Conservation (phyloP, 2,113 vertebrate genomes). For the Pteropus alecto region DNA sequence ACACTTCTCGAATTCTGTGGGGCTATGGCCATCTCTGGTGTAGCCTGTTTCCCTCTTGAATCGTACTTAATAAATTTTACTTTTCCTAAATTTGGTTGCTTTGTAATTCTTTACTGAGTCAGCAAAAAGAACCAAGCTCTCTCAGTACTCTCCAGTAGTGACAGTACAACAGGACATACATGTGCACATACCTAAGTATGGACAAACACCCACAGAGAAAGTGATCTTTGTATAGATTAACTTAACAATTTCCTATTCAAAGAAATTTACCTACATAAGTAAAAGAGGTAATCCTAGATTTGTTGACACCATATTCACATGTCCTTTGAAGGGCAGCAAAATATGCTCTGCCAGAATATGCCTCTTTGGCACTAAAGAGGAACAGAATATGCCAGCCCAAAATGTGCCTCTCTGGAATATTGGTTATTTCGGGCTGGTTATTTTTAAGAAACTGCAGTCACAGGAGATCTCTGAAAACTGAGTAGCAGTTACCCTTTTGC, state of each 20-base stretch:
- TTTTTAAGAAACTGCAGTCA: not conserved
- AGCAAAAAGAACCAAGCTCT: too few species aligned
- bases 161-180: not conserved
- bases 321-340: not conserved
- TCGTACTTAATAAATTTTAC: too few species aligned
- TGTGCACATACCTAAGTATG: not conserved
- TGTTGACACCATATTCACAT: not conserved
- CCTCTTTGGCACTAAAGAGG: not conserved
- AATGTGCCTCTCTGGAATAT: not conserved
- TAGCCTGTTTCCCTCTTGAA: too few species aligned
- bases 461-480: not conserved
- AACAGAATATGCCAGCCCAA: not conserved
- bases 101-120: too few species aligned
- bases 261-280: not conserved
- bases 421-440: not conserved
- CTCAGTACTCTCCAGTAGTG: too few species aligned
- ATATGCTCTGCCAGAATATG: not conserved
- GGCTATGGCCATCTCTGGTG: too few species aligned
- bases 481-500: not conserved
- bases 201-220: not conserved
- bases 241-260: not conserved
- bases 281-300: not conserved
- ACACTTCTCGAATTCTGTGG: too few species aligned
- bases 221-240: not conserved
- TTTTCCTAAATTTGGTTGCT: too few species aligned